phyloP scores from a whole-genome alignment of 2,888 invertebrate genomes.

The Aspidiotus rigidus region DNA sequence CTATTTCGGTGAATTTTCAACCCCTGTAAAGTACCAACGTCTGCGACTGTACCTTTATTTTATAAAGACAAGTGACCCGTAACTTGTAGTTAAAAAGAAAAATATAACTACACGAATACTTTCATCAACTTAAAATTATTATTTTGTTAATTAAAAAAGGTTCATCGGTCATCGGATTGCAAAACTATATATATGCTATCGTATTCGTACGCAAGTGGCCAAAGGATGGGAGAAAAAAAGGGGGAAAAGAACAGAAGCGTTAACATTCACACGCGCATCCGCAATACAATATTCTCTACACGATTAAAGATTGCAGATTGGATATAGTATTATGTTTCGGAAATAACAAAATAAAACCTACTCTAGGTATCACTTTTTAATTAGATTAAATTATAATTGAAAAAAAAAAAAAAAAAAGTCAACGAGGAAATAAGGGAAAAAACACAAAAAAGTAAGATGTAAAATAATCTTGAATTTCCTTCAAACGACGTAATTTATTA shows the following conservation, averaged over 20 bases:
- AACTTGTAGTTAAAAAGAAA: slow-evolving; percentile 24
- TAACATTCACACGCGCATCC: slow-evolving; percentile 32
- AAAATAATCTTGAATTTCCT: no score
- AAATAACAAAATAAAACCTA: slow-evolving; percentile 29
- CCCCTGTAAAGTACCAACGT: not conserved
- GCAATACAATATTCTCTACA: slow-evolving; percentile 27
- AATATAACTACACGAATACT: slow-evolving; percentile 28
- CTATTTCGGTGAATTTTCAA: slow-evolving; percentile 16
- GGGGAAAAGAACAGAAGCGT: slow-evolving; percentile 13
- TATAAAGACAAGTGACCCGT: slow-evolving; percentile 18
- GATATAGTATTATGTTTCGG: slow-evolving; percentile 23
- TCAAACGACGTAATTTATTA: no score
- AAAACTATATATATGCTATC: no score
- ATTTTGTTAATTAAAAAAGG: not conserved
- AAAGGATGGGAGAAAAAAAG: no score
- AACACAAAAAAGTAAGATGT: no score
- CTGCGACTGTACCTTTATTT: slow-evolving; percentile 8
- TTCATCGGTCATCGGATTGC: no score
- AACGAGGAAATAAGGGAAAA: no score
- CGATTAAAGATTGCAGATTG: slow-evolving; percentile 25
- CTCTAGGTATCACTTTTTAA: slow-evolving; percentile 31
- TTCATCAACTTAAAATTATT: slow-evolving; percentile 30
- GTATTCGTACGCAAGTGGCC: no score
- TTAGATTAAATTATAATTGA: slow-evolving; percentile 13
- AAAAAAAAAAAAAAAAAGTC: no score